Base-by-base conservation (phyloP, 2,113 vertebrate species). In the Tricholaema leucomelas region DNA sequence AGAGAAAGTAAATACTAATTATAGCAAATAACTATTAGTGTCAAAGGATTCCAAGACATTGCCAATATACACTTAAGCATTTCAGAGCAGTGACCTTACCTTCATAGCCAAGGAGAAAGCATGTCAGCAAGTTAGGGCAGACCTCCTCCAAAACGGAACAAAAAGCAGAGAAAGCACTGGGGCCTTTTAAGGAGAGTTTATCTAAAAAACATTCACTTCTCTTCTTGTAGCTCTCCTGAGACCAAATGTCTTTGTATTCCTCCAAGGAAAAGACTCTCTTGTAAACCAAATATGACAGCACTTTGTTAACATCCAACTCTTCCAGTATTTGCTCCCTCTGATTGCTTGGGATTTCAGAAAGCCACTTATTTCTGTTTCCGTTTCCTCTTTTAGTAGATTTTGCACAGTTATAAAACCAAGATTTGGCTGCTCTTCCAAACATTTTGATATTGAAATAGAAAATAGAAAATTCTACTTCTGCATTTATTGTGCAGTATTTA, bases 91-190 rank as follows among this genome's bases (percentile, higher is more conserved):
- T 88, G 54, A 79, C 85, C 98, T 96, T 98, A 99, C 99, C 99
- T 98, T 98, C 97, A 95, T 94, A 97, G 76, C 98, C 98, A 95
- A 98, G 96, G 82, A 98, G 98, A 93, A 99, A 98, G 90, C 98
- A 98, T 94, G 98, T 97, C 42, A 99, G 98, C 97, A 99, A 97
- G 95, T 98, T 98, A 90, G 99, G 99, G 91, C 97, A 98, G 93
- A 98, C 97, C 88, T 99, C 98, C 85, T 99, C 98, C 97, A 99
- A 96, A 80, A 98, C 91, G 23, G 97, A 98, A 95, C 98, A 99
- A 96, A 99, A 99, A 31, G 97, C 97, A 73, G 96, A 98, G 96
- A 99, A 98, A 36, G 98, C 98, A 55, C 82, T 63, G 10, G 98
- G 98, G 58, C 98, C 98, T 97, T 99, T 99, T 16, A 94, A 94